These are phyloP conservation scores for Grallaria varia DNA, from an alignment of 2,113 vertebrate genomes.

Conservation along the genomic window DNA sequence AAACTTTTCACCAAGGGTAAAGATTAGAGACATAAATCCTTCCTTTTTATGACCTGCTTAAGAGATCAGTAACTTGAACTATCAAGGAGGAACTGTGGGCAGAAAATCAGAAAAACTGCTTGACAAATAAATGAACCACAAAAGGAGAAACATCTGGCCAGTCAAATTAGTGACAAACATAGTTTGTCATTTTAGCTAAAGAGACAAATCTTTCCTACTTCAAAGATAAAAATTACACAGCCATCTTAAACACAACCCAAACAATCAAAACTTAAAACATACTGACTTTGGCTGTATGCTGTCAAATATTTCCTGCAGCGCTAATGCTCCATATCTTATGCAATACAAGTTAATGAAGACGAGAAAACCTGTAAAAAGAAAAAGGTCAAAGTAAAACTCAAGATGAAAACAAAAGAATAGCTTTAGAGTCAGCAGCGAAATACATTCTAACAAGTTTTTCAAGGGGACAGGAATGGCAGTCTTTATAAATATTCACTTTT, in stretches of 20 bases:
- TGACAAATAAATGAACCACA: background rate
- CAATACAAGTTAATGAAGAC: constrained; percentile 95
- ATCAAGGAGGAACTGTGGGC: background rate
- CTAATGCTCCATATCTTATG: constrained; percentile 93
- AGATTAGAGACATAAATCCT: background rate
- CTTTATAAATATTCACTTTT: background rate
- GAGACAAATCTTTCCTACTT: background rate
- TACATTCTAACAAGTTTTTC: background rate
- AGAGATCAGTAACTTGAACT: background rate
- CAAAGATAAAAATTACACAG: background rate
- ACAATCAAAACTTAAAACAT: background rate
- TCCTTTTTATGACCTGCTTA: background rate
- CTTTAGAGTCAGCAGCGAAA: background rate
- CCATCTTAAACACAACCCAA: background rate
- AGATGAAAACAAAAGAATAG: background rate
- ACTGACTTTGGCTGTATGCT: constrained; percentile 97
- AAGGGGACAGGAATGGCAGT: background rate
- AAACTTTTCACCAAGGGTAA: background rate
- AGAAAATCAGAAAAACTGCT: background rate
- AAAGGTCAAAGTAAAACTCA: background rate
- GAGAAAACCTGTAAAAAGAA: constrained; percentile 86
- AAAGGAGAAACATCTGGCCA: background rate
- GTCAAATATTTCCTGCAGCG: constrained; percentile 97
- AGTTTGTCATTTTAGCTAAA: background rate
- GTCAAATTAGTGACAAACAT: background rate